These are phyloP conservation scores for Teleogryllus oceanicus DNA, from an alignment of 2,888 invertebrate genomes.

Conservation along the genomic window DNA sequence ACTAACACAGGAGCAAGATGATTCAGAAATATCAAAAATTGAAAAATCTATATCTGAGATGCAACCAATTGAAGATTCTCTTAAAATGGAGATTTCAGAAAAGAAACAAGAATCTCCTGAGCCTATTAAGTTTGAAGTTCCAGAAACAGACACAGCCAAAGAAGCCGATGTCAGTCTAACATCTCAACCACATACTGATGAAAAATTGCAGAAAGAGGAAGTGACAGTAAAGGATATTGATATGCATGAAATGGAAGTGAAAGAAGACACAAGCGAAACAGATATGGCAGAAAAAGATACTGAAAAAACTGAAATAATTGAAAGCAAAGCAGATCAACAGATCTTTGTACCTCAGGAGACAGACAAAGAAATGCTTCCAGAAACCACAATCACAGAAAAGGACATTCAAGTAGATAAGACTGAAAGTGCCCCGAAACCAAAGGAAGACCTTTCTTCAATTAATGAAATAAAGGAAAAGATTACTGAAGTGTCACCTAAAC, in stretches of 20 bases:
- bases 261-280: slow-evolving; percentile 20
- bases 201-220: not conserved
- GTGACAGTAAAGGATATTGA: not conserved
- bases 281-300: slow-evolving; percentile 20
- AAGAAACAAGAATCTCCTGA: too few relatives aligned
- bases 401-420: not conserved
- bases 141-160: not conserved
- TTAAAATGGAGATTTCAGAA: too few relatives aligned
- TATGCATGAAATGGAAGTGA: not conserved
- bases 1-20: too few relatives aligned
- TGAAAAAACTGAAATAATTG: not conserved
- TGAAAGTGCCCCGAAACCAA: not conserved
- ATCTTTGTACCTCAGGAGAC: too few relatives aligned
- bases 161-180: not conserved
- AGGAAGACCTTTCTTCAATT: too few relatives aligned
- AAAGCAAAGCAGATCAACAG: not conserved
- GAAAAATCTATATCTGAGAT: too few relatives aligned
- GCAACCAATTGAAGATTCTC: too few relatives aligned
- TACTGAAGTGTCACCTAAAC: too few relatives aligned
- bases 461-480: too few relatives aligned
- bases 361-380: not conserved
- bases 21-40: too few relatives aligned
- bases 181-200: not conserved
- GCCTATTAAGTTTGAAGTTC: not conserved
- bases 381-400: not conserved